A percentile compares a stretch with the other conserved stretches of the same genome.
phyloP scores from a whole-genome alignment of 2,888 invertebrate genomes.

The Platycnemis pennipes region DNA sequence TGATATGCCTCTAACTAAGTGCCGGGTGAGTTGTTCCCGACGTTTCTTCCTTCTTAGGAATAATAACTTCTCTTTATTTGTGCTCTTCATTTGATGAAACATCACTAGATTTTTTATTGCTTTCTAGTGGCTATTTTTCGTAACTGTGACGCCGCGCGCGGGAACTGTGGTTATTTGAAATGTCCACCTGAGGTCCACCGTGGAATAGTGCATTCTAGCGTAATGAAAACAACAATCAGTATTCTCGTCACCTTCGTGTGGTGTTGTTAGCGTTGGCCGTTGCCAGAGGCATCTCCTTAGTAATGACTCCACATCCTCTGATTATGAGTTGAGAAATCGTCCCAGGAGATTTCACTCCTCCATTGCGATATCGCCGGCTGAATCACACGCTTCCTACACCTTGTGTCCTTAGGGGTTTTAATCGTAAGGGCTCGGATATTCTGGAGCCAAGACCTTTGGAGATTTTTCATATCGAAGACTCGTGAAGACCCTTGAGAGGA shows the following conservation, averaged over 20 bases:
- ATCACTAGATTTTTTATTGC: neutral
- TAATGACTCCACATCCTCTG: neutral
- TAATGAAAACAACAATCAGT: neutral
- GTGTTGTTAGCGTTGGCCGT: neutral
- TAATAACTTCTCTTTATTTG: neutral
- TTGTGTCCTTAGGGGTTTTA: too few relatives aligned
- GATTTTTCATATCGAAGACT: too few relatives aligned
- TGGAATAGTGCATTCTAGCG: neutral
- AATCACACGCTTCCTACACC: neutral
- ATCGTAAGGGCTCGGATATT: too few relatives aligned
- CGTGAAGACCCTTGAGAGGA: too few relatives aligned
- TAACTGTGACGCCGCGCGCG: neutral
- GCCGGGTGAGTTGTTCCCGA: neutral
- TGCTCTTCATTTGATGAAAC: neutral
- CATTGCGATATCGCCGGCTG: neutral
- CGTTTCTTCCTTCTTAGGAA: neutral
- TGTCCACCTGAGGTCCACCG: neutral
- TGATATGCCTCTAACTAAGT: neutral
- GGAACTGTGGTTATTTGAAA: neutral
- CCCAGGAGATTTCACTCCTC: too few relatives aligned
- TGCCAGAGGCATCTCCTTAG: neutral
- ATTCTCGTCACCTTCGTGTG: neutral
- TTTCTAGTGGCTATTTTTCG: neutral
- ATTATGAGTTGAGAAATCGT: neutral
- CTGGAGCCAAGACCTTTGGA: too few relatives aligned